Conservation (phyloP, 2,888 invertebrate genomes). For the Rhopalosiphum nymphaeae region DNA sequence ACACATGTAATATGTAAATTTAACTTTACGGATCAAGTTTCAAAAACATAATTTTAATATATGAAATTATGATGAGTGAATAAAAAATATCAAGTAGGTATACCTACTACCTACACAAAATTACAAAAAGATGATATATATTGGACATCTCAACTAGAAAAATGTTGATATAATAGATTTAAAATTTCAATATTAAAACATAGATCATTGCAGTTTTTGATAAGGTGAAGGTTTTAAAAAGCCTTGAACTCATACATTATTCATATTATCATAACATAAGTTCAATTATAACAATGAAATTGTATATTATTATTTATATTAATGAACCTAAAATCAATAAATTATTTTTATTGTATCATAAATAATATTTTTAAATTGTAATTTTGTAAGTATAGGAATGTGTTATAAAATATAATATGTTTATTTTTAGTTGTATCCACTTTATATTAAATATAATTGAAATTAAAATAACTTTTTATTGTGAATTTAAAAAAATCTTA, state of each 20-base stretch:
- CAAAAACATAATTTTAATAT: neutral
- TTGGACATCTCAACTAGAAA: neutral
- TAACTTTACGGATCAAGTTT: neutral
- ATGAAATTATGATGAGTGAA: neutral
- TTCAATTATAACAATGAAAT: slow-evolving; percentile 8
- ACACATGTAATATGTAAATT: neutral
- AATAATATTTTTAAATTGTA: neutral
- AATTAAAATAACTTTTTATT: neutral
- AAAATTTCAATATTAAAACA: neutral
- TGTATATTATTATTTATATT: neutral
- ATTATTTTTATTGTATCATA: neutral
- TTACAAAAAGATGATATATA: neutral
- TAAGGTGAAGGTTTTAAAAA: slow-evolving; percentile 51
- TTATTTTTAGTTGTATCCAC: neutral
- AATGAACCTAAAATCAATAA: neutral
- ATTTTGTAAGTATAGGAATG: neutral
- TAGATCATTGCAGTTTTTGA: slow-evolving; percentile 1
- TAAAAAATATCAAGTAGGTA: neutral
- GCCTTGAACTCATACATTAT: slow-evolving; percentile 45
- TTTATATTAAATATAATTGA: neutral
- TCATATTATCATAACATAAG: slow-evolving; percentile 4
- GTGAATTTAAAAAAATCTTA: neutral
- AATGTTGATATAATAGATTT: neutral
- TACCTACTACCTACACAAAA: neutral
- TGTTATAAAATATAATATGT: neutral